phyloP scores from a whole-genome alignment of 2,888 invertebrate genomes.

The Stramonita haemastoma region DNA sequence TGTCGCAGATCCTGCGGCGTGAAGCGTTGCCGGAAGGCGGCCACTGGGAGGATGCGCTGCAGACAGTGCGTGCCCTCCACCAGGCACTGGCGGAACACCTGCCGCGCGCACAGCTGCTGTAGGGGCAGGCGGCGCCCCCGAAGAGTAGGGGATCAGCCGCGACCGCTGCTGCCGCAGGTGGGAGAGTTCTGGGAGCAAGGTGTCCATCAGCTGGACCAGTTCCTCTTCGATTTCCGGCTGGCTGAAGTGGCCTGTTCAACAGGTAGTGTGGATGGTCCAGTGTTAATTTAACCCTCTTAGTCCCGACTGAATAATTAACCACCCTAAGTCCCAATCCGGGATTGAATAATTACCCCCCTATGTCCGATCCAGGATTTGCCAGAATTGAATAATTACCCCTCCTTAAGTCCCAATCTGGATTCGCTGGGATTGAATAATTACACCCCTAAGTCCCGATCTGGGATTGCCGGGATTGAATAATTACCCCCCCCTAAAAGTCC shows the following conservation, averaged over 20 bases:
- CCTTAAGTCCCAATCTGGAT: no score
- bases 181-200: conserved; percentile 64
- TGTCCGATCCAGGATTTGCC: no score
- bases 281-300: no score
- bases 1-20: conserved; percentile 54
- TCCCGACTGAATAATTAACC: no score
- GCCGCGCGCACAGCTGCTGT: conserved; percentile 64
- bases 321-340: no score
- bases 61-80: conserved; percentile 58
- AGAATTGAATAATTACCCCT: no score
- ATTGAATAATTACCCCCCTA: no score
- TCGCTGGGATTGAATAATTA: no score
- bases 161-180: conserved; percentile 57
- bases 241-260: conserved; percentile 66
- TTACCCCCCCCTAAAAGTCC: no score
- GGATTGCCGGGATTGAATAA: no score
- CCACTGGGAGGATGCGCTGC: conserved; percentile 58
- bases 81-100: conserved; percentile 65
- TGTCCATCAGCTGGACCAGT: conserved; percentile 58
- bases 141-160: conserved; percentile 65
- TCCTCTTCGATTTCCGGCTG: conserved; percentile 65
- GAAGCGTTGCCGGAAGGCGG: conserved; percentile 58
- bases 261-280: neutral
- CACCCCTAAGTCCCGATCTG: no score
- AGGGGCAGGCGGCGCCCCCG: conserved; percentile 64